Evolutionary conservation across 2,113 vertebrate genomes (phyloP), one percentile per base, ranked within the genome.

Genomic region (Athene cunicularia): DNA sequence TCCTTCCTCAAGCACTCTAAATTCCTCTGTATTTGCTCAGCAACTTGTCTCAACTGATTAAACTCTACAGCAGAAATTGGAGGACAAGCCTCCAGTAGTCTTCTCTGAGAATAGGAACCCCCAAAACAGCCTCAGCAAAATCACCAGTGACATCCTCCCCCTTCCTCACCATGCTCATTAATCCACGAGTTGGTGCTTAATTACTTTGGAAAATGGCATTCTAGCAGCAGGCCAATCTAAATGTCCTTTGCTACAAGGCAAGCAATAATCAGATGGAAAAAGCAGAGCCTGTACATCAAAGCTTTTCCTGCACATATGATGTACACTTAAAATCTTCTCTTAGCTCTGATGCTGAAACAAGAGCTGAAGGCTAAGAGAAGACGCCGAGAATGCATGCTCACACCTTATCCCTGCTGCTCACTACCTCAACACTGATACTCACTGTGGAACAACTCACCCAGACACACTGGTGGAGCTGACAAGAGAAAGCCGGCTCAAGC

Each of bases 11-110:
- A 82, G 74, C 62, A 24, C 92, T 80, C 49, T 47, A 32, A 91
- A 83, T 70, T 75, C 27, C 66, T 96, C 91, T 95, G 94, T 92
- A 3, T 90, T 97, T 96, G 96, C 86, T 94, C 96, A 97, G 70
- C 92, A 95, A 74, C 75, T 74, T 93, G 92, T 95, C 95, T 59
- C 66, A 72, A n/a, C 37, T 19, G 37, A 96, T 96, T 91, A 97
- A 89, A 63, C 5, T 87, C 71, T 20, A 30, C 41, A 30, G 74
- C 70, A 90, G 67, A 35, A 74, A 56, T 0, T 6, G 41, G 49
- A 75, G 58, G 52, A 55, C 12, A 14, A 74, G 50, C 32, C 45
- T 74, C 13, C 74, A 71, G 64, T 33, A 56, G 49, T 20, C 70
- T 60, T n/a, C 59, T 43, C 77, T 21, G 67, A 77, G 41, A 74